Conservation (phyloP, 2,797 vertebrate species). For the Atherinosoma microstoma region DNA sequence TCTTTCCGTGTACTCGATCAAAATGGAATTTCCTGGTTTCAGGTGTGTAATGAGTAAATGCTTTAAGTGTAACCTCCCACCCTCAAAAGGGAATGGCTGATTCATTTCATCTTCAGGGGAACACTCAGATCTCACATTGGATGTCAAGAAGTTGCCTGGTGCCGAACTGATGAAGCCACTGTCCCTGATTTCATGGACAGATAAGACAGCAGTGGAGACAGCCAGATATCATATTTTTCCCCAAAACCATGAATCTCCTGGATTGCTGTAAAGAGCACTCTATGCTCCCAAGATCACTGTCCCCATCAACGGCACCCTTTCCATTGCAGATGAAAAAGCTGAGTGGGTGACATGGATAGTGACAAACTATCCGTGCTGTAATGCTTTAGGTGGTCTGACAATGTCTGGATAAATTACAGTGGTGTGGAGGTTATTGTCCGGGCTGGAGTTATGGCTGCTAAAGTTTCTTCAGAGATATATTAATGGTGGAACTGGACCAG, state of each 20-base stretch:
- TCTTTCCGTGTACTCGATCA: conserved; percentile 11
- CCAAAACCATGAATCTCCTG: conserved; percentile 72
- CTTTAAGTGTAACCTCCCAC: conserved; percentile 79
- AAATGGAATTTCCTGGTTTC: conserved; percentile 35
- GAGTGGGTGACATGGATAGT: conserved; percentile 59
- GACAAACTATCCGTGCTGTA: conserved; percentile 66
- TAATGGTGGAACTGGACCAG: conserved; percentile 40
- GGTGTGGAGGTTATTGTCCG: conserved; percentile 71
- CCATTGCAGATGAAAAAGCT: conserved; percentile 76
- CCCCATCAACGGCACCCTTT: conserved; percentile 56
- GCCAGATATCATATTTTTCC: conserved; percentile 83
- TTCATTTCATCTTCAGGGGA: conserved; percentile 77
- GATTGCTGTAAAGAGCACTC: conserved; percentile 79
- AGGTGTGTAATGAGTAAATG: conserved; percentile 42
- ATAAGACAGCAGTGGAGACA: conserved; percentile 63
- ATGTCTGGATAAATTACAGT: conserved; percentile 70
- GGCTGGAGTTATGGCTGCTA: conserved; percentile 67
- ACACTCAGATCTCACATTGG: conserved; percentile 66
- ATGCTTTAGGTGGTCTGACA: conserved; percentile 55
- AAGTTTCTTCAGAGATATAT: conserved; percentile 59
- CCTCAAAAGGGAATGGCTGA: conserved; percentile 84
- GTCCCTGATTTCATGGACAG: conserved; percentile 79
- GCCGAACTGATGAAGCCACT: conserved; percentile 72
- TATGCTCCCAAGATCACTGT: conserved; percentile 54
- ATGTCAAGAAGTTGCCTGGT: conserved; percentile 53